Base-by-base conservation (phyloP, 2,113 vertebrate genomes). In the human (Homo sapiens) region DNA sequence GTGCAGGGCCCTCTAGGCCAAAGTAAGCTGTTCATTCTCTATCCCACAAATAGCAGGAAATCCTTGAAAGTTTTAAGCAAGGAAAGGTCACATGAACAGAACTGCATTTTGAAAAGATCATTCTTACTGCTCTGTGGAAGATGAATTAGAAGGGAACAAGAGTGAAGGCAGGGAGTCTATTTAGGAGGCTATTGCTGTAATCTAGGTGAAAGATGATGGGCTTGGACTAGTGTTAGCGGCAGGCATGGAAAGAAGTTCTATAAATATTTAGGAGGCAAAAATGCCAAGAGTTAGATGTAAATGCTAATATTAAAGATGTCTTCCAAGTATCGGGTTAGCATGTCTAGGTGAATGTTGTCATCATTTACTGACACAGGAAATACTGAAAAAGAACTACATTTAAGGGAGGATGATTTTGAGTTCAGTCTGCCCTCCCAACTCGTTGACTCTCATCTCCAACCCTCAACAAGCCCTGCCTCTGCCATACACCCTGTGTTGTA, bases 61-160 rank as follows among this genome's bases (percentile, higher is more conserved):
- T 78, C 89, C 82, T 18, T 68, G 40, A 94, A 96, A 45, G 64
- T 72, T 93, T 95, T 90, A 91, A 7, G 35, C 43, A 96, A 57
- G 30, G 64, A 80, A 61, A 55, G 11, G n/a, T 61, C 68, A 59
- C 2, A 55, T 27, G 38, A 92, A 82, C 10, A 92, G 43, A 95
- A 94, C 6, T 43, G 30, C 45, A 92, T 43, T 61, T 81, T 38
- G 38, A 95, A 88, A 81, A 72, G 45, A 82, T 35, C 16, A 43
- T 94, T 81, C 61, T 89, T 66, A 70, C 3, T 80, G 70, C 32
- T 68, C 66, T 57, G 27, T 89, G 38, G 50, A 81, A 79, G 45
- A 94, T 1, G 14, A 45, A 86, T 14, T 43, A 8, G 32, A 88
- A 91, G 70, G 35, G 73, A 94, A 48, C 17, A 76, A 93, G 57